Conservation (phyloP, 2,888 invertebrate species). For the Tenthredo scrophulariae region DNA sequence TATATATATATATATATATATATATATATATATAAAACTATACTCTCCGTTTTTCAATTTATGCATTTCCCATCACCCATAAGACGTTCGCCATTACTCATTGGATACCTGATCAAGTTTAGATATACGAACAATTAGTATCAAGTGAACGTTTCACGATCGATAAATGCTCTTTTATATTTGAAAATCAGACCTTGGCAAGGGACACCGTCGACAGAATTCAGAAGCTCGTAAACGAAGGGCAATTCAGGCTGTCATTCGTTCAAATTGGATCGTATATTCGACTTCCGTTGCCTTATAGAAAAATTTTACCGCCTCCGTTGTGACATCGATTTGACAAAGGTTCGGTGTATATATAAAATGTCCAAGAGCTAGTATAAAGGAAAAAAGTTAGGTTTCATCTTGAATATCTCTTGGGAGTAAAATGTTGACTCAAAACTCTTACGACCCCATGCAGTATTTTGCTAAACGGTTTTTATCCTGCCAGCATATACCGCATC, state of each 20-base stretch:
- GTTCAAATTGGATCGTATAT: constrained; percentile 23
- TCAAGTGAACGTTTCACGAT: neutral
- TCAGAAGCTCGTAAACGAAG: neutral
- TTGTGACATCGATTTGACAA: neutral
- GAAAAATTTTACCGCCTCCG: neutral
- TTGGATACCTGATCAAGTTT: neutral
- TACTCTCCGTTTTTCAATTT: neutral
- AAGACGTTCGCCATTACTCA: neutral
- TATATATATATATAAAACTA: neutral
- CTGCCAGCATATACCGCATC: neutral
- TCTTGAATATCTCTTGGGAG: neutral
- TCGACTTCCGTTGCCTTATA: neutral
- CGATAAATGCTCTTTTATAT: neutral
- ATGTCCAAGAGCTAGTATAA: neutral
- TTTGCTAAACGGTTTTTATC: neutral
- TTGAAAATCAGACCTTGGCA: neutral
- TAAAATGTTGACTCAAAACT: neutral
- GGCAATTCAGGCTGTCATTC: constrained; percentile 4
- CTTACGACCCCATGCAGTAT: neutral
- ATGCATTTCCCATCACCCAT: neutral
- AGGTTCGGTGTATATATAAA: neutral
- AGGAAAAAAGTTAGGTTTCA: neutral
- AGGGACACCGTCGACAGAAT: neutral
- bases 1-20: too few species aligned
- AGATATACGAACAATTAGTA: neutral